Percentiles rank a stretch among this genome's conserved stretches.
Evolutionary conservation across 2,113 vertebrate genomes (phyloP).

Genomic region (Tonatia bakeri): DNA sequence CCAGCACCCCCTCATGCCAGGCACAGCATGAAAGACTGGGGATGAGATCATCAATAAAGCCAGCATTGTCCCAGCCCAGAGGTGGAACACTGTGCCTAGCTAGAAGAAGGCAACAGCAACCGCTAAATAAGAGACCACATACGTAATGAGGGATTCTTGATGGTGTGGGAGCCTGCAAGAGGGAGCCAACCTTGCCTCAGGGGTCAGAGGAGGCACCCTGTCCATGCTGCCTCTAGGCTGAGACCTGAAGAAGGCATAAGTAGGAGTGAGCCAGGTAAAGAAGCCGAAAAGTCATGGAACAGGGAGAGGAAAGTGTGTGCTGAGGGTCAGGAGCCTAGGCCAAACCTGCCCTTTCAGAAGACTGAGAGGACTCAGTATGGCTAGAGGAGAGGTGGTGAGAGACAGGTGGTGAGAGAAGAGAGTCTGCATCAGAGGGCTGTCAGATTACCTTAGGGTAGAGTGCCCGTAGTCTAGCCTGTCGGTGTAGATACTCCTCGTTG

Average conservation of each 20-base stretch:
- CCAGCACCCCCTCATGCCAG: rapidly evolving
- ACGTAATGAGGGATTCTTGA: neutral
- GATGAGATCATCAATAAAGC: rapidly evolving
- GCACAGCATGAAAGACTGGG: neutral
- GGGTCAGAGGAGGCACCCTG: neutral
- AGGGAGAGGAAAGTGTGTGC: neutral
- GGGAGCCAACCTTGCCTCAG: neutral
- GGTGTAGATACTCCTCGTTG: neutral
- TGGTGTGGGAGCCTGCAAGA: neutral
- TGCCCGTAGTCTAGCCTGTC: neutral
- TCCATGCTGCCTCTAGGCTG: rapidly evolving
- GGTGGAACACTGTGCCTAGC: rapidly evolving
- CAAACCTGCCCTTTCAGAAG: neutral
- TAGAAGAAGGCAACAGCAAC: neutral
- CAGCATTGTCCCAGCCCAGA: too few relatives aligned
- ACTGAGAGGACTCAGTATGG: neutral
- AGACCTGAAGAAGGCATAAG: neutral
- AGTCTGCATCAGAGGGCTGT: neutral
- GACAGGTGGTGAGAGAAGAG: neutral
- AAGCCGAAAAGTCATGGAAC: neutral
- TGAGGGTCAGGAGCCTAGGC: neutral
- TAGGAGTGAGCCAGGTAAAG: neutral
- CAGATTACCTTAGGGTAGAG: neutral
- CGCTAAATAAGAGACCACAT: neutral
- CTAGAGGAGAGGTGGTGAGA: neutral